Conservation (phyloP, 30 jellyfish, hydroid and myxozoan species). For the Hydra vulgaris region DNA sequence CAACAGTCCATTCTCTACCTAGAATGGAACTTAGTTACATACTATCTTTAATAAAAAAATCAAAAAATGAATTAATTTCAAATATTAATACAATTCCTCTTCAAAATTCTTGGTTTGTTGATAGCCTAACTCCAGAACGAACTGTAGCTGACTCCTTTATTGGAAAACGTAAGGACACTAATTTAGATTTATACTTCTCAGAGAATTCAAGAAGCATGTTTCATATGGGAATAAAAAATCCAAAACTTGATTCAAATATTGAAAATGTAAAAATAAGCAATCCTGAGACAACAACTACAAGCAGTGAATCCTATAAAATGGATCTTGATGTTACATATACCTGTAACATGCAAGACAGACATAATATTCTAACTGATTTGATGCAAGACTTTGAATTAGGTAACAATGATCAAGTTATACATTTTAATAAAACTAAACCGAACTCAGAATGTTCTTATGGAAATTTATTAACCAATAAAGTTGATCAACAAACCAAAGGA, state of each 20-base stretch:
- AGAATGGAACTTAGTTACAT: conserved; percentile 35
- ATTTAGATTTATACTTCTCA: conserved; percentile 20
- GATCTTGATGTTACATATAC: not conserved
- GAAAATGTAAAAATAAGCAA: not conserved
- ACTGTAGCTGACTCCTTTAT: not conserved
- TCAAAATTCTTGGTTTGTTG: conserved; percentile 3
- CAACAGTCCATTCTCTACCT: conserved; percentile 53
- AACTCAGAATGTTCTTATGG: not conserved
- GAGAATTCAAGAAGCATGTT: not conserved
- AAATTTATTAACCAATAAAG: not conserved
- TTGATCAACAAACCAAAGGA: not conserved
- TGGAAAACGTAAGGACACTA: conserved; percentile 27
- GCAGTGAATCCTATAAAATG: no score
- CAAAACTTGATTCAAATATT: conserved; percentile 4
- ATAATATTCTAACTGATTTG: not conserved
- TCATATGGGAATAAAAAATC: conserved; percentile 18
- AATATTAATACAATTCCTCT: not conserved
- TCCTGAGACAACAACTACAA: not conserved
- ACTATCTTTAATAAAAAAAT: not conserved
- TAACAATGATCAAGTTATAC: not conserved
- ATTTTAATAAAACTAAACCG: not conserved
- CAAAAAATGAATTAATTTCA: conserved; percentile 6
- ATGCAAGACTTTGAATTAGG: conserved; percentile 3
- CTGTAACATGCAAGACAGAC: not conserved
- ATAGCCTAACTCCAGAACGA: conserved; percentile 2